Conservation (phyloP, 2,113 vertebrate species). For the Phoenicopterus ruber region DNA sequence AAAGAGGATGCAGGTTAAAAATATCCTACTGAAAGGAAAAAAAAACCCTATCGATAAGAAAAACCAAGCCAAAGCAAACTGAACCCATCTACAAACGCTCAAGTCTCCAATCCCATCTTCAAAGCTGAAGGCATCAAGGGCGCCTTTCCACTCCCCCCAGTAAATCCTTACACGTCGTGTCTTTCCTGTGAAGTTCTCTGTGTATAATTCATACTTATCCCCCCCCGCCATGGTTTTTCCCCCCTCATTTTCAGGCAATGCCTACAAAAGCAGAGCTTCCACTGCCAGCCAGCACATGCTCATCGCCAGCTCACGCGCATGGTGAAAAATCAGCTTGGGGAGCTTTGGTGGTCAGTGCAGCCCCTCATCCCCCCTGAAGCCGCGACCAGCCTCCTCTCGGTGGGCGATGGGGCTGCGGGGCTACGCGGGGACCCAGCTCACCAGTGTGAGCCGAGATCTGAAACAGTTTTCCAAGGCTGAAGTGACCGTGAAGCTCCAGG, state of each 20-base stretch:
- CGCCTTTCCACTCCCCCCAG: background rate
- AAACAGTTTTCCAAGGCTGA: background rate
- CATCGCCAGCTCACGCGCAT: background rate
- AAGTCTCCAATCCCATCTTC: background rate
- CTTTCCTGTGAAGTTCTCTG: background rate
- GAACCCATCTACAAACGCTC: background rate
- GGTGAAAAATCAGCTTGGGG: background rate
- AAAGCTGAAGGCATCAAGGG: background rate
- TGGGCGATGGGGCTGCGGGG: background rate
- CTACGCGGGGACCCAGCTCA: rapidly evolving
- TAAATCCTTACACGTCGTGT: background rate
- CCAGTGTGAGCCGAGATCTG: background rate
- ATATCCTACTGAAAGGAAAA: background rate
- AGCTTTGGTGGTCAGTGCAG: background rate
- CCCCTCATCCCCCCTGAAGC: background rate
- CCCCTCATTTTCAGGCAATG: background rate
- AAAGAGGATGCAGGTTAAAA: background rate
- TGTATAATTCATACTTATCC: background rate
- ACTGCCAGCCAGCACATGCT: background rate
- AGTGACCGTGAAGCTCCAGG: background rate
- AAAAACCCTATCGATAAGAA: background rate
- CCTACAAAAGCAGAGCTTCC: background rate
- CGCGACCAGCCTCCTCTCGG: background rate
- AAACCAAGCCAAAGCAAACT: background rate
- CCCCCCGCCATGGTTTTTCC: too few species aligned